These are phyloP conservation scores for Panagrolaimus sp. DNA, from an alignment of 1,140 invertebrate genomes.

Conservation along the genomic window DNA sequence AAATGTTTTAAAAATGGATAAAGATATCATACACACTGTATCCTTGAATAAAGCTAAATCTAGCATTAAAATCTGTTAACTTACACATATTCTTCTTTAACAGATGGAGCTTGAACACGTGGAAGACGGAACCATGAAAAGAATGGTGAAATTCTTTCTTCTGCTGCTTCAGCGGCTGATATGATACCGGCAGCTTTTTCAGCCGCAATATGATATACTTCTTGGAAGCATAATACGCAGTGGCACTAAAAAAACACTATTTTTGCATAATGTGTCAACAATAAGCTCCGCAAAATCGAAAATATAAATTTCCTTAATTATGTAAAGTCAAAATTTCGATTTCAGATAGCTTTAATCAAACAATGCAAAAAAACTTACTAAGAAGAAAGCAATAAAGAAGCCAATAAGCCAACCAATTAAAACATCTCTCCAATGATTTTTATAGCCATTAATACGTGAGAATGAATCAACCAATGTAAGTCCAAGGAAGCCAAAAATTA, in stretches of 20 bases:
- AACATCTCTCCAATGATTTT: conserved; percentile 58
- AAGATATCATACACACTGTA: too few relatives aligned
- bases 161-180: conserved; percentile 30
- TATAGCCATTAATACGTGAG: conserved; percentile 57
- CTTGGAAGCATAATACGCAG: conserved; percentile 58
- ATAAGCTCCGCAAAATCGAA: too few relatives aligned
- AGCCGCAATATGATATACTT: conserved; percentile 50
- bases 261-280: too few relatives aligned
- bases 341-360: background rate
- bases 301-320: too few relatives aligned
- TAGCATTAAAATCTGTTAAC: too few relatives aligned
- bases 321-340: too few relatives aligned
- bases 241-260: conserved; percentile 54
- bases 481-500: conserved; percentile 57
- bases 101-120: conserved; percentile 55
- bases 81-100: conserved; percentile 58
- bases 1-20: too few relatives aligned
- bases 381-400: conserved; percentile 49
- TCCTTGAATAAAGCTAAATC: too few relatives aligned
- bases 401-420: conserved; percentile 58
- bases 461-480: conserved; percentile 55
- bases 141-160: conserved; percentile 51
- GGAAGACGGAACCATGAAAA: conserved; percentile 57
- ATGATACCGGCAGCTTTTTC: conserved; percentile 26
- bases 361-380: conserved; percentile 34